phyloP scores from a whole-genome alignment of 2,888 invertebrate species.

The Ryuthela nishihirai region DNA sequence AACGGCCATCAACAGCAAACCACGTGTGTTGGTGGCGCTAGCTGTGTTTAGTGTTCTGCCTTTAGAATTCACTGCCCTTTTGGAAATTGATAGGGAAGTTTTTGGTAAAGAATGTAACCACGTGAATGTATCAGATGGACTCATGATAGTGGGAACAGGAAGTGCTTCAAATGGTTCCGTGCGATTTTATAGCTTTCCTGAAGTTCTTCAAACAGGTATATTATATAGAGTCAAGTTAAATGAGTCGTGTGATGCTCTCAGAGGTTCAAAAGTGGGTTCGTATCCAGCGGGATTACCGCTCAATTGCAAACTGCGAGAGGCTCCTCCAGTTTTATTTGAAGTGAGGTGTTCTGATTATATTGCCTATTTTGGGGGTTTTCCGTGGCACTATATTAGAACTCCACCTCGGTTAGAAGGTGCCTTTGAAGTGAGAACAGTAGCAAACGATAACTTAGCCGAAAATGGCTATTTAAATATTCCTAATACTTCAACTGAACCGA shows the following conservation, averaged over 20 bases:
- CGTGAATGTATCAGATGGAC: slow-evolving; percentile 15
- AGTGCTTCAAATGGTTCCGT: slow-evolving; percentile 3
- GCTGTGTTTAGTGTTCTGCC: slow-evolving; percentile 15
- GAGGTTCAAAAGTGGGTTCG: slow-evolving; percentile 6
- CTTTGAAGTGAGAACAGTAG: slow-evolving; percentile 9
- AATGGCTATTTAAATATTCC: slow-evolving; percentile 10
- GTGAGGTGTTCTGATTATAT: slow-evolving; percentile 10
- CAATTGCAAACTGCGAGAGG: slow-evolving; percentile 10
- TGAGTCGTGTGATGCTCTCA: slow-evolving; percentile 12
- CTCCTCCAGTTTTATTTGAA: slow-evolving; percentile 22
- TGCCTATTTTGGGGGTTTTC: slow-evolving; percentile 18
- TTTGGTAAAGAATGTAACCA: slow-evolving; percentile 15
- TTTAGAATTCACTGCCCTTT: slow-evolving; percentile 9
- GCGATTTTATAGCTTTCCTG: slow-evolving; percentile 12
- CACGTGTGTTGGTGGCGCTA: slow-evolving; percentile 8
- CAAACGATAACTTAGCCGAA: background rate
- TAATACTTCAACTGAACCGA: slow-evolving; percentile 2
- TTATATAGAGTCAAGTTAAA: slow-evolving; percentile 16
- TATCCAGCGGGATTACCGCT: slow-evolving; percentile 21
- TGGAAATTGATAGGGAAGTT: slow-evolving; percentile 6
- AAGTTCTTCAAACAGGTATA: background rate
- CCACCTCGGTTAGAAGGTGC: slow-evolving; percentile 8
- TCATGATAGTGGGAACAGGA: slow-evolving; percentile 13
- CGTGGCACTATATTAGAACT: slow-evolving; percentile 16
- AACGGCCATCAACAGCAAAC: background rate